Evolutionary conservation across 2,113 vertebrate genomes (phyloP), one percentile per base, ranked within the genome.

Genomic region (human): DNA sequence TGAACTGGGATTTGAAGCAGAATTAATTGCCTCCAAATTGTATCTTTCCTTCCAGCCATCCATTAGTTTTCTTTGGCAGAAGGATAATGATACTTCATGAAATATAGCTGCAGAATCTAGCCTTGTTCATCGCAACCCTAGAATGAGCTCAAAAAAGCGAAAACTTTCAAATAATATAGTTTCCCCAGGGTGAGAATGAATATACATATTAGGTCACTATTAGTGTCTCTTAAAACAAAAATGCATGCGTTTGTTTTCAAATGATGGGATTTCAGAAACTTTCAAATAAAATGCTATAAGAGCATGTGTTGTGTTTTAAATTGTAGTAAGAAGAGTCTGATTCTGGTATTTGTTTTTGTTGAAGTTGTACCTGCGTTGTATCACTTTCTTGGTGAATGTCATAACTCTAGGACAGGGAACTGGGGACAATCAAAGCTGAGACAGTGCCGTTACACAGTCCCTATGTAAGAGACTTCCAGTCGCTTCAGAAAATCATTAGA

Each of bases 1-100:
- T 93, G 97, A 98, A 98, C 73, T 97, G 98, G 94, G 98, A 98
- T 98, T 97, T 98, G 98, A 98, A 97, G 98, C 97, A 98, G 98
- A 99, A 98, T 99, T 99, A 99, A 99, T 98, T 98, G 98, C 97
- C 97, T 98, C 98, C 98, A 97, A 99, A 99, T 98, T 98, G 98
- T 98, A 96, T 98, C 98, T 96, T 98, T 95, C 95, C 98, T 98
- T 94, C 95, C 8, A 98, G 98, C 98, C 98, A 98, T 98, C 94
- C 95, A 96, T 96, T 93, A 98, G 90, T 85, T 93, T 97, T 76
- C 97, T 98, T 95, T 98, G 98, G 96, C 98, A 98, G 98, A 97
- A 98, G 96, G 98, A 98, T 98, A 98, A 98, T 98, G 98, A 98
- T 98, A 98, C 94, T 96, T 98, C n/a, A 92, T 96, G 96, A 98